Evolutionary conservation across 2,113 vertebrate species (phyloP).

Genomic region (Scytalopus superciliaris): DNA sequence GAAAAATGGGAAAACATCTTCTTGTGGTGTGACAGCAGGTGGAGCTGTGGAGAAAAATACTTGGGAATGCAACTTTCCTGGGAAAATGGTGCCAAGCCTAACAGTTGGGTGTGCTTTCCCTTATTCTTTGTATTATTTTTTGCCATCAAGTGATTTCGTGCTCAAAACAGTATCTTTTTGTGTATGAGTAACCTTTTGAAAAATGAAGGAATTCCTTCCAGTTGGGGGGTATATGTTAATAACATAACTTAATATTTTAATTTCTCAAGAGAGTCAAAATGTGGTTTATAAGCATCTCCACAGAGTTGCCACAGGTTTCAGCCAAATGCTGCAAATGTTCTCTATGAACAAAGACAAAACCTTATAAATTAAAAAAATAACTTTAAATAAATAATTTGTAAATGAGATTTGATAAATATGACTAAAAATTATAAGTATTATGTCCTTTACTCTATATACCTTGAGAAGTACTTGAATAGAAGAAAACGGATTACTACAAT

Average conservation of each 20-base stretch:
- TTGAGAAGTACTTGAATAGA: constrained; percentile 43
- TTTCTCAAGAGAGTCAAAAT: background rate
- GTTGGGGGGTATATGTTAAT: background rate
- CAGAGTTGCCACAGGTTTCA: background rate
- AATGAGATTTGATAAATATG: constrained; percentile 10
- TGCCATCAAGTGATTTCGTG: background rate
- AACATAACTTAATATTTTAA: background rate
- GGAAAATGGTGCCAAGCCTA: background rate
- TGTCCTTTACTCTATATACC: background rate
- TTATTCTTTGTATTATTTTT: background rate
- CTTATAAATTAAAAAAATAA: background rate
- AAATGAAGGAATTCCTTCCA: background rate
- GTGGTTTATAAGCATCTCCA: background rate
- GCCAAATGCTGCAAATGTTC: background rate
- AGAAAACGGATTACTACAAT: constrained; percentile 5
- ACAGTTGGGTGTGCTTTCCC: background rate
- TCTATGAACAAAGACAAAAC: background rate
- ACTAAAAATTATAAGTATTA: background rate
- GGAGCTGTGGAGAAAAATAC: background rate
- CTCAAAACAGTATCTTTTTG: background rate
- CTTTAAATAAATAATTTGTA: background rate
- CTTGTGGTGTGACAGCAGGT: background rate
- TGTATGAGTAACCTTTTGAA: background rate
- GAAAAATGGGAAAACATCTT: background rate
- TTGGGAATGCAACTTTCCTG: background rate